These are phyloP conservation scores for Pluvianellus socialis DNA, from an alignment of 2,113 vertebrate genomes.

Conservation along the genomic window DNA sequence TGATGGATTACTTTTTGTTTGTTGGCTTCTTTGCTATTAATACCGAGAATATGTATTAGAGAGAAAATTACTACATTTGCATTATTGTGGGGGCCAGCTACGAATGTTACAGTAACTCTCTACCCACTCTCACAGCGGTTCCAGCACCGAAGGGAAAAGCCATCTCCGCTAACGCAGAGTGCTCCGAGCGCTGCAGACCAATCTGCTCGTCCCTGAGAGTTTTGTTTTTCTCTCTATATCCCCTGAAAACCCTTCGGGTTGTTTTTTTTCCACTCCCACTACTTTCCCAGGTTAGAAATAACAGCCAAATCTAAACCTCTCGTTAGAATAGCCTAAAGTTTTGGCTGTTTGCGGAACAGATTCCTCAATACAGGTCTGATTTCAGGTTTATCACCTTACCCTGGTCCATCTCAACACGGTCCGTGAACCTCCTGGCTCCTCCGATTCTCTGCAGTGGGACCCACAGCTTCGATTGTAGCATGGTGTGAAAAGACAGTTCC, in stretches of 20 bases:
- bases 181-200: too few relatives aligned
- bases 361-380: neutral
- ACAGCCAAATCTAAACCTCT: neutral
- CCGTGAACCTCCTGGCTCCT: neutral
- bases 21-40: neutral
- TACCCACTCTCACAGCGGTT: neutral
- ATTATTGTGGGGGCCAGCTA: neutral
- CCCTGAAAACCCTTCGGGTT: neutral
- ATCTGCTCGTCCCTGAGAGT: too few relatives aligned
- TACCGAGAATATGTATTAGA: neutral
- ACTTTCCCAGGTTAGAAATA: neutral
- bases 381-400: neutral
- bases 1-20: neutral
- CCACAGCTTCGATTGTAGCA: accelerated
- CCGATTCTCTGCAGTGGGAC: neutral
- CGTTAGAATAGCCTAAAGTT: accelerated
- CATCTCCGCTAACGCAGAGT: neutral
- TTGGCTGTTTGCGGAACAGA: neutral
- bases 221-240: neutral
- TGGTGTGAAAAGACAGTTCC: neutral
- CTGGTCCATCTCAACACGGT: neutral
- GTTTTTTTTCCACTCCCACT: neutral
- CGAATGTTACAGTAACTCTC: neutral
- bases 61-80: neutral
- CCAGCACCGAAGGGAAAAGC: neutral